Conservation (phyloP, 1,140 invertebrate species). For the Magallana gigas region DNA sequence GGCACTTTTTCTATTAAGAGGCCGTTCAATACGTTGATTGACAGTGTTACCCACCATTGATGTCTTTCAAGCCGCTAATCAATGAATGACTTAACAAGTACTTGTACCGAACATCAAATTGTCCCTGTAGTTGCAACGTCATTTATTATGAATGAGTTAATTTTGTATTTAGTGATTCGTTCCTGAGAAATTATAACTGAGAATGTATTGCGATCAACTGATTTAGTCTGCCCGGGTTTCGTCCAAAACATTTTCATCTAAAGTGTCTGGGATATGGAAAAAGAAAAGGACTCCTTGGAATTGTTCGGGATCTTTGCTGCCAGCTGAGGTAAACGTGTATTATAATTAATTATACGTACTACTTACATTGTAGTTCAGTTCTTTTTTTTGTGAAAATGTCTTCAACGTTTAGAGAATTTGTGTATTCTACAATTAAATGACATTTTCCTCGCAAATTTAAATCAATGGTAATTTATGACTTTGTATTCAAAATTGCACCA, state of each 20-base stretch:
- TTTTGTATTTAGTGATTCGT: background rate
- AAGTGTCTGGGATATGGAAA: background rate
- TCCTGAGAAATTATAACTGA: background rate
- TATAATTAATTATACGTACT: background rate
- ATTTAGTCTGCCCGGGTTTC: background rate
- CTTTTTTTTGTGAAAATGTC: too few species aligned
- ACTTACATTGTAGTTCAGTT: too few species aligned
- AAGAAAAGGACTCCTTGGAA: background rate
- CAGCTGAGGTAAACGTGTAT: background rate
- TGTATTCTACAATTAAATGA: too few species aligned
- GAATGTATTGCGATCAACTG: background rate
- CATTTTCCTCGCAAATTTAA: too few species aligned
- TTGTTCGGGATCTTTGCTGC: background rate
- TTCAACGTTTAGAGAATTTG: too few species aligned
- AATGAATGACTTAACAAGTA: background rate
- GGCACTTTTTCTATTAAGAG: too few species aligned
- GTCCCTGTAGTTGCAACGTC: background rate
- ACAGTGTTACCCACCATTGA: too few species aligned
- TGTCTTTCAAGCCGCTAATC: background rate
- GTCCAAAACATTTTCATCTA: too few species aligned
- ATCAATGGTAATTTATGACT: too few species aligned
- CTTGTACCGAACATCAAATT: background rate
- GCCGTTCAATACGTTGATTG: too few species aligned
- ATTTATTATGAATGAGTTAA: conserved; percentile 18
- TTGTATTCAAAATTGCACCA: too few species aligned